Percentiles rank a stretch among this genome's conserved stretches.
Conservation (phyloP, 2,888 invertebrate species). For the Colletes collaris region DNA sequence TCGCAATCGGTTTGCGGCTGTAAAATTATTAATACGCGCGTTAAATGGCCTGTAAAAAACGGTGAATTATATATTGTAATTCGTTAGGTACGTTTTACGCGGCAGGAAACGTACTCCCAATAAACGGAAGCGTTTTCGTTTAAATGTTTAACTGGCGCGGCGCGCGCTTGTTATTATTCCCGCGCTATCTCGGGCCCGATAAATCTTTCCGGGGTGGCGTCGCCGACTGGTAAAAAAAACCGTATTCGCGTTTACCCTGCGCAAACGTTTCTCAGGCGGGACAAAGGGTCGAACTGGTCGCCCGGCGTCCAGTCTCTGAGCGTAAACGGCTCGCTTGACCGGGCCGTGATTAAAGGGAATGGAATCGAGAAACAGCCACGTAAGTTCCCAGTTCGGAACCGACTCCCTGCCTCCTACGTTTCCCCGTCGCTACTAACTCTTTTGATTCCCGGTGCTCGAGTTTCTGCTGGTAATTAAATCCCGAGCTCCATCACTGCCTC, state of each 20-base stretch:
- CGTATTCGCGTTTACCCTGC: constrained; percentile 40
- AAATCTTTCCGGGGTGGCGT: constrained; percentile 35
- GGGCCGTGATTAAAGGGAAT: constrained; percentile 58
- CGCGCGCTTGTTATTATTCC: constrained; percentile 39
- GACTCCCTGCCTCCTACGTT: not conserved
- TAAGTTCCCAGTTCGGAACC: constrained; percentile 51
- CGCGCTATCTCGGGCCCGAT: constrained; percentile 43
- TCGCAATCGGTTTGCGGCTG: too few species aligned
- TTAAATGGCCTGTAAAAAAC: too few species aligned
- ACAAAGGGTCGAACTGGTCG: constrained; percentile 28
- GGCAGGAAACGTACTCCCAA: constrained; percentile 7
- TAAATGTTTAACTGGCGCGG: constrained; percentile 19
- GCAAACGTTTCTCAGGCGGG: constrained; percentile 41
- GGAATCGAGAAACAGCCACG: constrained; percentile 52
- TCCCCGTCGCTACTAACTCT: constrained; percentile 39
- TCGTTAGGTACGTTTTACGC: not conserved
- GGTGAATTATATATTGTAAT: too few species aligned
- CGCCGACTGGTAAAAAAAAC: constrained; percentile 39
- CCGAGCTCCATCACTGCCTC: constrained; percentile 57
- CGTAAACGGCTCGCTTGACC: constrained; percentile 53
- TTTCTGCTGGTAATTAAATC: constrained; percentile 67
- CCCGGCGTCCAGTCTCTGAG: constrained; percentile 28
- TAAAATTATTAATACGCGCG: too few species aligned
- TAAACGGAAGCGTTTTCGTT: constrained; percentile 41
- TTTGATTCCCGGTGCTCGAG: constrained; percentile 57